Percentiles rank a stretch among this genome's conserved stretches.
These are phyloP conservation scores for Orchesella cincta DNA, from an alignment of 1,140 invertebrate species.

Conservation along the genomic window DNA sequence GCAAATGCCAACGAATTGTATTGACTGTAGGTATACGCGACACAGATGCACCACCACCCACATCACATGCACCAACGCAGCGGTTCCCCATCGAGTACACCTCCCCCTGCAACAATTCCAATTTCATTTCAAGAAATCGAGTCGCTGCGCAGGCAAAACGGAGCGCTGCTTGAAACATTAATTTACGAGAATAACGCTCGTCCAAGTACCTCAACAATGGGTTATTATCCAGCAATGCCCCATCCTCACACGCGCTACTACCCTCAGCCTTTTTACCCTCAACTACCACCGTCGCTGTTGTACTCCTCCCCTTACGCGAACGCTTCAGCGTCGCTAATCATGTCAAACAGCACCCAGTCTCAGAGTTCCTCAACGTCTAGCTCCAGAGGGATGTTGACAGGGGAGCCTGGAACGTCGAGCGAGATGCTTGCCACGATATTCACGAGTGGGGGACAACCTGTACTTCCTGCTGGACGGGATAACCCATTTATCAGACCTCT, in stretches of 20 bases:
- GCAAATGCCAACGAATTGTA: no score
- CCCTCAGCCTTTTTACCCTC: conserved; percentile 35
- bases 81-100: no score
- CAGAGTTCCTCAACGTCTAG: conserved; percentile 55
- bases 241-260: conserved; percentile 28
- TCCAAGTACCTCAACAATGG: conserved; percentile 16
- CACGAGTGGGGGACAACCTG: conserved; percentile 34
- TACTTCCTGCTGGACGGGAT: conserved; percentile 52
- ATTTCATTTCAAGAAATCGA: conserved; percentile 52
- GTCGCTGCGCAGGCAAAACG: conserved; percentile 42
- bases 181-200: conserved; percentile 44
- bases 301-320: conserved; percentile 54
- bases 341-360: conserved; percentile 57
- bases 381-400: conserved; percentile 35
- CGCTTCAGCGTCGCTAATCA: conserved; percentile 50
- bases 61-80: neutral
- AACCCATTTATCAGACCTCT: conserved; percentile 59
- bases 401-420: conserved; percentile 35
- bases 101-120: conserved; percentile 51
- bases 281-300: conserved; percentile 51
- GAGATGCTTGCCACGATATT: conserved; percentile 45
- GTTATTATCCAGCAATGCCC: conserved; percentile 19
- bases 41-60: conserved; percentile 24
- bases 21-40: no score
- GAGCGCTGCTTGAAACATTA: conserved; percentile 49